Base-by-base conservation (phyloP, 2,113 vertebrate species). In the Sinocyclocheilus maitianheensis region DNA sequence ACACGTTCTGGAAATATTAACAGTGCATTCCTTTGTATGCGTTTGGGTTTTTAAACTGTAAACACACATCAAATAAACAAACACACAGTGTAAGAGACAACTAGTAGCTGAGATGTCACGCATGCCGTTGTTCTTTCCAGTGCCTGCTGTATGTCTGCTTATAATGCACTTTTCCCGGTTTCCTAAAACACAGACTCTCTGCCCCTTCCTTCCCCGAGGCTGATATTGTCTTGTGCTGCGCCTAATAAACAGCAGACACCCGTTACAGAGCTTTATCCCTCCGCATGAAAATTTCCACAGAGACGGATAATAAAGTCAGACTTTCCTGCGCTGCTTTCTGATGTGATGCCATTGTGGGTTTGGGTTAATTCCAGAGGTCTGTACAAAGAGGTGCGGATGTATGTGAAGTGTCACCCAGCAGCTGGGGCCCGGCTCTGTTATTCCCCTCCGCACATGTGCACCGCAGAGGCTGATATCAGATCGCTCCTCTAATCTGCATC, bases 341-440 rank as follows among this genome's bases (percentile, higher is more conserved):
- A 96, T 96, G 96, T 95, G 94, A 94, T 95, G 96, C 97, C 96
- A 95, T 97, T 93, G 94, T 95, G 96, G 86, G 95, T 95, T 96
- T 96, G 97, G 96, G 96, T 94, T 94, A 91, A 93, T 95, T 97
- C 97, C 97, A 97, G 96, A 92, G 93, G 94, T 92, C 95, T 93
- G 94, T 94, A 95, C 95, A 96, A 95, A 97, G 95, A 95, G 91
- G 95, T 95, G 94, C 91, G 58, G 88, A 94, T 94, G 95, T 96
- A 96, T 96, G 95, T 96, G 96, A 96, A 97, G 96, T 95, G 96
- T 96, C 95, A 93, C 93, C 93, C 94, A 93, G 93, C 95, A 96
- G 95, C 96, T 96, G 96, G 94, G 93, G 95, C 92, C 88, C 48
- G 78, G 62, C 87, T 83, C 77, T 14, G 87, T 89, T 80, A 81